Evolutionary conservation across 1,140 invertebrate genomes (phyloP), one percentile per base, ranked within the genome.

Genomic region (Ctenoplectra terminalis): DNA sequence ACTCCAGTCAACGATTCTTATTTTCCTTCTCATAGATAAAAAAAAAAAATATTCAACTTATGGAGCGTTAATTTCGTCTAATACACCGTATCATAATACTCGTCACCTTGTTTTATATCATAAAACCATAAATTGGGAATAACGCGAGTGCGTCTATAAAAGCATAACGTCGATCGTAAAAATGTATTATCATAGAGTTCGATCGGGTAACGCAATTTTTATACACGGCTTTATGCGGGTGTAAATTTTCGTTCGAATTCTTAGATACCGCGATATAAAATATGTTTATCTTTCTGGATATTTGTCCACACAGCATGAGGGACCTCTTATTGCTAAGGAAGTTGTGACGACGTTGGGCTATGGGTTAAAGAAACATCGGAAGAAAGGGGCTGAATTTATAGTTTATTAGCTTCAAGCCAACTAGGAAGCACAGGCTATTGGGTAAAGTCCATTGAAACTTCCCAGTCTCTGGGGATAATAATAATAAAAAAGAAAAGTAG

Each of bases 381-480:
- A 84, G 58, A n/a, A 46, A 50, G 82, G 76, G 60, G 70, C 66
- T 78, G 75, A 87, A 92, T 92, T 92, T 92, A 91, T 92, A 85
- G 89, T 91, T 91, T 91, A 91, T 92, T 92, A 91, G 90, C 88
- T 88, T 56, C 78, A 82, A 79, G 81, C 85, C 85, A 83, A 89
- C 84, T 85, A 84, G 88, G 87, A 90, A 92, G 81, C 85, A 85
- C 79, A 81, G 86, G 70, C 89, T 90, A 89, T 92, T 90, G 87
- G 89, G 86, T 88, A 88, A 90, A 91, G 90, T 92, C 90, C 90
- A 93, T 93, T 92, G 88, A 92, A 92, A 92, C 84, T 92, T 90
- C 86, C 63, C 87, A 87, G 84, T 87, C 87, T 86, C 82, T 82
- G 66, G 77, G 31, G 71, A 74, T 82, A 85, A 83, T 82, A 90